phyloP scores from a whole-genome alignment of 2,888 invertebrate species.

The Steromphala cineraria region DNA sequence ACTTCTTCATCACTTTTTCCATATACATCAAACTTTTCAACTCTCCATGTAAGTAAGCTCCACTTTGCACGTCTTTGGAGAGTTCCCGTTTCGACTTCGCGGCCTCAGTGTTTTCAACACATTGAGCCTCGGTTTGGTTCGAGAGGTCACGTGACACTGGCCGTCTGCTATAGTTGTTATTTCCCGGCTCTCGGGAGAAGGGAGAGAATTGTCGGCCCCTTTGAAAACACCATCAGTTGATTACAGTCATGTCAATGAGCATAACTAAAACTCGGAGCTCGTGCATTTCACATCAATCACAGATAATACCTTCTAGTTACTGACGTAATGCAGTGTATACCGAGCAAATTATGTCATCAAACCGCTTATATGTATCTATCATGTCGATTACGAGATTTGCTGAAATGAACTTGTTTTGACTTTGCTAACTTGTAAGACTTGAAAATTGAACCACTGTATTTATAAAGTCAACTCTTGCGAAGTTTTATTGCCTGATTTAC shows the following conservation, averaged over 20 bases:
- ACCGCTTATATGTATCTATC: no score
- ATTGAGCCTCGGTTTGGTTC: not conserved
- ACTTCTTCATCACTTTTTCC: not conserved
- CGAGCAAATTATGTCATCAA: not conserved
- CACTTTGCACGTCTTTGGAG: not conserved
- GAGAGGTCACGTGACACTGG: not conserved
- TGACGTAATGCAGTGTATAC: not conserved
- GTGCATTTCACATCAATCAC: conserved; percentile 2
- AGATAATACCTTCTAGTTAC: not conserved
- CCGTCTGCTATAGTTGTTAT: not conserved
- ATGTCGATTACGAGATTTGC: not conserved
- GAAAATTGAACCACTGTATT: not conserved
- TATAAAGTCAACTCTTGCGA: no score
- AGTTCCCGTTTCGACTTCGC: conserved; percentile 19
- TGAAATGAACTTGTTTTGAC: not conserved
- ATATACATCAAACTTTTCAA: not conserved
- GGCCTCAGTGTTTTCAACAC: conserved; percentile 15
- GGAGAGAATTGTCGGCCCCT: conserved; percentile 20
- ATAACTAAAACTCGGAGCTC: not conserved
- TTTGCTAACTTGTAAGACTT: not conserved
- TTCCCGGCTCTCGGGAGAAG: not conserved
- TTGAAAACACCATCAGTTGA: conserved; percentile 15
- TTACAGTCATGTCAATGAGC: not conserved
- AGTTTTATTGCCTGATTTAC: no score
- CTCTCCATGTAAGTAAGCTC: not conserved